Evolutionary conservation across 2,113 vertebrate species (phyloP).

Genomic region (Plecturocebus donacophilus): DNA sequence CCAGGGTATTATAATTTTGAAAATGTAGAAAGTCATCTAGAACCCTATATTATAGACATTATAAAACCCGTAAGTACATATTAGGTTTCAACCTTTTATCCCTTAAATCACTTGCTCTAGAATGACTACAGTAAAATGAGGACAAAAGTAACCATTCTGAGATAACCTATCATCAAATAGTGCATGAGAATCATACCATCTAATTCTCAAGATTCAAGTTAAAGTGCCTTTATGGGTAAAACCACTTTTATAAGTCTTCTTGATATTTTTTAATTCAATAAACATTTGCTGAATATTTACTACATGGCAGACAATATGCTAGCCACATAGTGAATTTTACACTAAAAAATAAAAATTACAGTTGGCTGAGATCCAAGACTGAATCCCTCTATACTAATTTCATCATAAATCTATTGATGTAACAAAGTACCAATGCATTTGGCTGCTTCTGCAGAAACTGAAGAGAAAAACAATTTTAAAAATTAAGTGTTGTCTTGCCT

Average conservation of each 20-base stretch:
- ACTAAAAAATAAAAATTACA: constrained; percentile 6
- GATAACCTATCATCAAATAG: constrained; percentile 10
- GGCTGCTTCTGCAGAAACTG: not conserved
- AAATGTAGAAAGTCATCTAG: not conserved
- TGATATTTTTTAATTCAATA: not conserved
- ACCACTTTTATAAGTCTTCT: not conserved
- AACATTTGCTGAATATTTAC: not conserved
- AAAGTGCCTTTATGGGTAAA: not conserved
- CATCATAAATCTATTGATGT: not conserved
- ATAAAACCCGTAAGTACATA: not conserved
- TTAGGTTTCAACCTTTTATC: not conserved
- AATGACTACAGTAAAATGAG: not conserved
- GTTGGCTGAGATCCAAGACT: not conserved
- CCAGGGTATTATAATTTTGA: not conserved
- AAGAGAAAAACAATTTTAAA: not conserved
- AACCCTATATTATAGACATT: not conserved
- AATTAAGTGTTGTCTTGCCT: not conserved
- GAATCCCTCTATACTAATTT: not conserved
- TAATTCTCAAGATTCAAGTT: not conserved
- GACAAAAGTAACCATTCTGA: not conserved
- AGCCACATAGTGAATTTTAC: not conserved
- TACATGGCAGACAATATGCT: not conserved
- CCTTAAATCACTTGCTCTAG: not conserved
- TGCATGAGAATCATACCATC: not conserved
- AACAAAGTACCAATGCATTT: not conserved